Evolutionary conservation across 2,797 vertebrate genomes (phyloP).

Genomic region (Jordanella pulchra): DNA sequence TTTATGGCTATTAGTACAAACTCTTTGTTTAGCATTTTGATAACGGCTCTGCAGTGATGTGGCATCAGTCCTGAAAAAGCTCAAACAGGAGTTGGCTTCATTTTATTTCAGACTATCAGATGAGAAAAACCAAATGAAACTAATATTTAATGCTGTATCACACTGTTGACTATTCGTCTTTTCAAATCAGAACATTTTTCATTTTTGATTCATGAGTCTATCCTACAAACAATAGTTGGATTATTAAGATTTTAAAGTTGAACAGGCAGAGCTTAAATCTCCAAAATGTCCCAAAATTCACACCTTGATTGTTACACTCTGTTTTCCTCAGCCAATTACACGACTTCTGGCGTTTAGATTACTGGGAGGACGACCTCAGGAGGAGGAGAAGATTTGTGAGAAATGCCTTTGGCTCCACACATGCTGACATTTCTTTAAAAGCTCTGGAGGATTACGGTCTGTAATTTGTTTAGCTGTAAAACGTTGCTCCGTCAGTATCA

Average conservation of each 20-base stretch:
- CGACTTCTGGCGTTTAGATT: conserved; percentile 99
- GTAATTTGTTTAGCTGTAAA: conserved; percentile 48
- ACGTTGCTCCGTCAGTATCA: neutral
- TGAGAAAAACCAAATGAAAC: neutral
- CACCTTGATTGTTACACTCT: neutral
- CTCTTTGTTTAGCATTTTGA: neutral
- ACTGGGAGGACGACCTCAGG: conserved; percentile 98
- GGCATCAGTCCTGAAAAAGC: neutral
- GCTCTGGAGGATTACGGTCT: conserved; percentile 92
- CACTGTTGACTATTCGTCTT: neutral
- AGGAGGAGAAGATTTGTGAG: conserved; percentile 94
- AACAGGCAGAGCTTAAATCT: neutral
- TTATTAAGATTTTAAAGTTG: neutral
- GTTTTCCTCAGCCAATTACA: conserved; percentile 86
- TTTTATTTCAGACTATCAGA: neutral
- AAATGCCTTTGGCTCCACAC: conserved; percentile 96
- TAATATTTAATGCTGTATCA: neutral
- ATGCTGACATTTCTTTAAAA: conserved; percentile 89
- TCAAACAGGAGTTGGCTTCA: neutral
- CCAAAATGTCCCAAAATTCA: neutral
- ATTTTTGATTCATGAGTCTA: neutral
- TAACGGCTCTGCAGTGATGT: neutral
- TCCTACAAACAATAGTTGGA: neutral
- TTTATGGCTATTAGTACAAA: neutral
- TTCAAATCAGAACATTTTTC: neutral